Evolutionary conservation across 1,140 invertebrate species (phyloP), one percentile per base, ranked within the genome.

Genomic region (Cydia amplana): DNA sequence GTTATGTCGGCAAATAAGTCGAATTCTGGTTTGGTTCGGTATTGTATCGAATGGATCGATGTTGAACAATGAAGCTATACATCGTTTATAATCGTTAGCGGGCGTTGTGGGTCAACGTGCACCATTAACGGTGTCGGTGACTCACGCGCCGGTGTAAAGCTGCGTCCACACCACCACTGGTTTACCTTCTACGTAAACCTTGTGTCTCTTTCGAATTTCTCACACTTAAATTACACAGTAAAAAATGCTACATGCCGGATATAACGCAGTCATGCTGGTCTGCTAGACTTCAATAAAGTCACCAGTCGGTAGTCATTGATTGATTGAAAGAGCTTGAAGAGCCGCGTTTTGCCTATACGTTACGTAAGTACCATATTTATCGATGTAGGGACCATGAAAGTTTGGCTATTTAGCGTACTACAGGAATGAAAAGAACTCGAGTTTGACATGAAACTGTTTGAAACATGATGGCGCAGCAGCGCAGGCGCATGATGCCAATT

Each of bases 41-140:
- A 9, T 40, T 40, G 7, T 40, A 40, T 40, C 36, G 36, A 40
- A 40, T 40, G 16, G 16, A 55, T 55, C 51, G 51, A 55, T 55
- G 16, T 55, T 14, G 51, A 55, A 55, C 51, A 55, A 55, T 55
- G 51, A 18, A 18, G 16, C 51, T n/a, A 55, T 55, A 55, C n/a
- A 55, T 55, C 51, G 51, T 55, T 55, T 55, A 55, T 55, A 55
- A 55, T 55, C 51, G 51, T 55, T 55, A 55, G 51, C 51, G 51
- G 16, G 51, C 51, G 51, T 55, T 55, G 51, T 55, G 51, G 51
- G 51, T 55, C 51, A 55, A 55, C 51, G 51, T 55, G 51, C 16
- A 18, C 16, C 51, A 55, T 49, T 49, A 49, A 14, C 46, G 14
- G 46, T 55, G 51, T 20, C 51, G 14, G 46, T 55, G 51, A 55